phyloP scores from a whole-genome alignment of 1,140 invertebrate species.

The Drosophila mojavensis region DNA sequence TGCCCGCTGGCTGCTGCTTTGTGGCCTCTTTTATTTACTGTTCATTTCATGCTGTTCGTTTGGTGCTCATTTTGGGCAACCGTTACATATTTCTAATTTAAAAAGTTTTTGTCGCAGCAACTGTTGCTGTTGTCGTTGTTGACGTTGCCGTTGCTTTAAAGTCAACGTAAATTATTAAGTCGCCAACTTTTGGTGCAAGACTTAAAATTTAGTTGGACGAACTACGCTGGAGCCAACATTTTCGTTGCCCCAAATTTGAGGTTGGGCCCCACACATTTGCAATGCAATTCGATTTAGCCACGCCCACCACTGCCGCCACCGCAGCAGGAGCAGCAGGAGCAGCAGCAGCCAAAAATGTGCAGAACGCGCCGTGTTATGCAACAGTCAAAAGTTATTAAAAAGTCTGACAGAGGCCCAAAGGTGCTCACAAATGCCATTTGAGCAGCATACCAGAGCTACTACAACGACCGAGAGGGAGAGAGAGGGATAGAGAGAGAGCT shows the following conservation, averaged over 20 bases:
- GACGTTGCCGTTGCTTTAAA: conserved; percentile 27
- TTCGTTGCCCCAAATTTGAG: conserved; percentile 5
- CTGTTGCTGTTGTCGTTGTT: conserved; percentile 13
- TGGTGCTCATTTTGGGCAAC: neutral
- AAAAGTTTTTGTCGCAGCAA: conserved; percentile 33
- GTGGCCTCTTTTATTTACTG: conserved; percentile 51
- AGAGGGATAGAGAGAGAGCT: neutral
- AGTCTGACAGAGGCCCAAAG: conserved; percentile 58
- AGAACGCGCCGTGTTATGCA: conserved; percentile 47
- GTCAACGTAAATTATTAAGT: conserved; percentile 31
- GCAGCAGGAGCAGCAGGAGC: neutral
- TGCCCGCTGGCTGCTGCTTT: conserved; percentile 13
- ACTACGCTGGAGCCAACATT: neutral
- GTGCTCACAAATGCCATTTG: conserved; percentile 35
- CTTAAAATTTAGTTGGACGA: neutral
- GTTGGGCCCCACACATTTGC: conserved; percentile 15
- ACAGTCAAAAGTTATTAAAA: conserved; percentile 73
- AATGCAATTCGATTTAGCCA: conserved; percentile 50
- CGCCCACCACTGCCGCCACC: neutral
- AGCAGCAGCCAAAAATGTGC: neutral
- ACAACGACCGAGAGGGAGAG: neutral
- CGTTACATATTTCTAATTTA: conserved; percentile 38
- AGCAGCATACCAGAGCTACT: conserved; percentile 10
- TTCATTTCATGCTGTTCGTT: conserved; percentile 55
- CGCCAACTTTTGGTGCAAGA: conserved; percentile 16